Percentiles rank a stretch among this genome's conserved stretches.
These are phyloP conservation scores for Grantiella picta DNA, from an alignment of 2,113 vertebrate genomes.

Conservation along the genomic window DNA sequence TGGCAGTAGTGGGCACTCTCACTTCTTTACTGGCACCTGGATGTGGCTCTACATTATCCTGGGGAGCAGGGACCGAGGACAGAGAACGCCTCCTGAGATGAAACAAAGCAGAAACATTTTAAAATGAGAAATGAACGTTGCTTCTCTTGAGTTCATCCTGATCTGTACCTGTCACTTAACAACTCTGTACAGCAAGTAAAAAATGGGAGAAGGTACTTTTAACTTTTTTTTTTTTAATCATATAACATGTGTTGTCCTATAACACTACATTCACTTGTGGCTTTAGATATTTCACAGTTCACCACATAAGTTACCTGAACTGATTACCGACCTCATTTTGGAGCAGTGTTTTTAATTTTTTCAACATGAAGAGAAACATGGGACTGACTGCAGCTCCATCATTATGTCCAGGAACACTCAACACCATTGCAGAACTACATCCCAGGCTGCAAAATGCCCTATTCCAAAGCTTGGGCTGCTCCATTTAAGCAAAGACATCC, in stretches of 20 bases:
- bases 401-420: background rate
- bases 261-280: background rate
- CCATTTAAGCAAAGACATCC: background rate
- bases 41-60: slow-evolving; percentile 77
- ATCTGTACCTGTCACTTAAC: background rate
- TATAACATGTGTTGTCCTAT: background rate
- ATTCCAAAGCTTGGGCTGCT: background rate
- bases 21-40: slow-evolving; percentile 82
- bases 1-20: slow-evolving; percentile 85
- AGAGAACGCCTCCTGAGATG: slow-evolving; percentile 82
- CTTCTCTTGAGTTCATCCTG: background rate
- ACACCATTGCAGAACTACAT: background rate
- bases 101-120: slow-evolving; percentile 25
- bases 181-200: background rate
- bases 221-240: background rate
- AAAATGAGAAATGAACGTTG: background rate
- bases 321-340: background rate
- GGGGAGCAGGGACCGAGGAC: slow-evolving; percentile 80
- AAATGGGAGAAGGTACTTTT: background rate
- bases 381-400: background rate
- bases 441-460: background rate
- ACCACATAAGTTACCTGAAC: background rate
- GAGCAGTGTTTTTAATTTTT: background rate
- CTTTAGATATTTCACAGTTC: background rate
- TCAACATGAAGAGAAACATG: background rate